Evolutionary conservation across 2,113 vertebrate genomes (phyloP).

Genomic region (Proteles cristata): DNA sequence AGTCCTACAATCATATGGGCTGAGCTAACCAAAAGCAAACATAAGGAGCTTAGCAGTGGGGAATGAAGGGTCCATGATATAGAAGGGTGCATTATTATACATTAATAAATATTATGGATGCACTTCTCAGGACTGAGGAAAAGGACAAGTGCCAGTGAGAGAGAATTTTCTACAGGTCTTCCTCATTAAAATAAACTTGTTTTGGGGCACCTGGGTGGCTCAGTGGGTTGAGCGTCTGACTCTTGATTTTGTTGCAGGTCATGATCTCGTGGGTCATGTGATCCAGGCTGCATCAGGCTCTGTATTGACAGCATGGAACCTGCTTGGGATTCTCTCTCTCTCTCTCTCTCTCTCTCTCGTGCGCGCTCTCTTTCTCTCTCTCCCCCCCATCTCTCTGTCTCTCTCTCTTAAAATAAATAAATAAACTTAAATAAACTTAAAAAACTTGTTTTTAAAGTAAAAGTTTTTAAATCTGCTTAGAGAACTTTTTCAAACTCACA

Average conservation of each 20-base stretch:
- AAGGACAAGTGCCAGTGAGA: not conserved
- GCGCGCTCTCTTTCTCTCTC: fast-evolving
- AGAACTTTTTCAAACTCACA: slow-evolving; percentile 24
- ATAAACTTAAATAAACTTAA: not conserved
- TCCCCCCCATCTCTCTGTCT: no score
- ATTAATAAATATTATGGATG: not conserved
- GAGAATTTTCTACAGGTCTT: slow-evolving; percentile 35
- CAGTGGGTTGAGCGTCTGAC: no score
- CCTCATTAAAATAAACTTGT: not conserved
- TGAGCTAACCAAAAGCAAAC: slow-evolving; percentile 49
- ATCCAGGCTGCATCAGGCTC: no score
- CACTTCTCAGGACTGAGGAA: not conserved
- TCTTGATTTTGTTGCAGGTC: no score
- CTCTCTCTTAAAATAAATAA: no score
- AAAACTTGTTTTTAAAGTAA: slow-evolving; percentile 6
- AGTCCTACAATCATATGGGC: not conserved
- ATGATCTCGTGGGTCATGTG: no score
- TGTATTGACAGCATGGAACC: no score
- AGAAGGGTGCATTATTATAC: not conserved
- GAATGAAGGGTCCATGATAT: not conserved
- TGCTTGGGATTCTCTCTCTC: no score
- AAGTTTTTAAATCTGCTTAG: not conserved
- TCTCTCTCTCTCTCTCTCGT: no score
- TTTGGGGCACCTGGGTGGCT: not conserved
- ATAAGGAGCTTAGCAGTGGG: not conserved